A percentile compares a stretch with the other conserved stretches of the same genome.
These are phyloP conservation scores for Brachionus sp. DNA, from an alignment of 1,140 invertebrate species.

Conservation along the genomic window DNA sequence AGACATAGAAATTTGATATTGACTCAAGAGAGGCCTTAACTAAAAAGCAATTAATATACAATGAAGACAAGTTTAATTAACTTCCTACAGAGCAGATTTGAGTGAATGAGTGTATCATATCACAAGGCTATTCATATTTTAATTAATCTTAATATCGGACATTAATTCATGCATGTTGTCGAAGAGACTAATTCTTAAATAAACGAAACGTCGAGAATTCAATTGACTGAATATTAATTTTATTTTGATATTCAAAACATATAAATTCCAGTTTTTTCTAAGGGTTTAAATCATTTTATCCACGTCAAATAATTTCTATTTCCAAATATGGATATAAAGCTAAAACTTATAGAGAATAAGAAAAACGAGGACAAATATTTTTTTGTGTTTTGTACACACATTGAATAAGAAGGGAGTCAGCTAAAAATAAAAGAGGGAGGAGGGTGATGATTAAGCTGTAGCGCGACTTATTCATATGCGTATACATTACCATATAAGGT, in stretches of 20 bases:
- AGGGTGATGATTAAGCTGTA: background rate
- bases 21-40: background rate
- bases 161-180: background rate
- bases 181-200: background rate
- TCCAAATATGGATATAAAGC: background rate
- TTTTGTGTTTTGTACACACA: background rate
- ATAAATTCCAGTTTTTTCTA: constrained; percentile 4
- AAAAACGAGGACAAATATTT: background rate
- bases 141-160: background rate
- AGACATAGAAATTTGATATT: background rate
- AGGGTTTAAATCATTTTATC: background rate
- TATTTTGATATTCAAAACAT: background rate
- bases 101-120: background rate
- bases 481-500: background rate
- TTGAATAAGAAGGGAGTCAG: background rate
- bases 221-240: background rate
- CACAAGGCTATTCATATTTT: background rate
- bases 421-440: background rate
- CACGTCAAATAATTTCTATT: constrained; percentile 2
- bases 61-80: background rate
- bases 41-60: too few relatives aligned
- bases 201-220: background rate
- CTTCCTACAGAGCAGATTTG: background rate
- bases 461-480: background rate
- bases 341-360: background rate